phyloP scores from a whole-genome alignment of 2,888 invertebrate species.

The Autographa pulchrina region DNA sequence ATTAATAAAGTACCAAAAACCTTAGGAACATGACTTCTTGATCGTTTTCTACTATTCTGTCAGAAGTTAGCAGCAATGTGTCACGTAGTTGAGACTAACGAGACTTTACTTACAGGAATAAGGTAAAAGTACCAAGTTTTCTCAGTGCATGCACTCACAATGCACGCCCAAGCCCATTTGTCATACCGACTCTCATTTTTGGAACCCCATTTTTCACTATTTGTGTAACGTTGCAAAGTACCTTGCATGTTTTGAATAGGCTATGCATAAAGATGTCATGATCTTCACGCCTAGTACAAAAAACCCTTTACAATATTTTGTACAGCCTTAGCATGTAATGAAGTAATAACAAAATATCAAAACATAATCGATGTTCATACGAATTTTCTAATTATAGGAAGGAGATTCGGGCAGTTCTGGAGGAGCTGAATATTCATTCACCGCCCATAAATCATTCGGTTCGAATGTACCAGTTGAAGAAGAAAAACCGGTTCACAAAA shows the following conservation, averaged over 20 bases:
- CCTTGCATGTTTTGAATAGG: conserved; percentile 41
- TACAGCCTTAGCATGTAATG: conserved; percentile 18
- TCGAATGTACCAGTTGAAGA: conserved; percentile 59
- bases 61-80: conserved; percentile 25
- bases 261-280: conserved; percentile 10
- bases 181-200: conserved; percentile 52
- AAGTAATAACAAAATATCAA: neutral
- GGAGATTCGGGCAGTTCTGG: conserved; percentile 72
- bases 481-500: conserved; percentile 59
- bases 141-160: conserved; percentile 64
- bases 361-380: neutral
- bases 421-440: conserved; percentile 71
- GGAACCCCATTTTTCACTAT: conserved; percentile 52
- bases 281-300: conserved; percentile 15
- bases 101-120: conserved; percentile 57
- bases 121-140: conserved; percentile 67
- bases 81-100: conserved; percentile 51
- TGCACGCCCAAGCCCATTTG: conserved; percentile 55
- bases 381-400: conserved; percentile 65
- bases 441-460: conserved; percentile 70
- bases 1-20: conserved; percentile 30
- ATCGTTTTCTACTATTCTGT: conserved; percentile 17
- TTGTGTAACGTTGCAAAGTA: conserved; percentile 36
- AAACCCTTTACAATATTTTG: neutral
- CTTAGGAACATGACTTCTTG: conserved; percentile 9